A percentile compares a stretch with the other conserved stretches of the same genome.
Conservation (phyloP, 2,797 vertebrate genomes). For the Platalea minor region DNA sequence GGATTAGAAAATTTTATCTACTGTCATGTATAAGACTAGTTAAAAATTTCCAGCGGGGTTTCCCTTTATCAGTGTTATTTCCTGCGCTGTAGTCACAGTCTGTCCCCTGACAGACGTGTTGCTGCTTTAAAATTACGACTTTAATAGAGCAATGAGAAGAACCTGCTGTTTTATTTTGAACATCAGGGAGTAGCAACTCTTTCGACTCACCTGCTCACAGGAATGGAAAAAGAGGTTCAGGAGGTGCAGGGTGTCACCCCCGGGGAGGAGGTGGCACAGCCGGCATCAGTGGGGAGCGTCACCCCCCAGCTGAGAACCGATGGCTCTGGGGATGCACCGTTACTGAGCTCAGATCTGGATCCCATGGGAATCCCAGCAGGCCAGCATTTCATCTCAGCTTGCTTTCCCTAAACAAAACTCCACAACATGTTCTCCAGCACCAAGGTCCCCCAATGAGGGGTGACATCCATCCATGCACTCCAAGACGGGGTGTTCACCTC, state of each 20-base stretch:
- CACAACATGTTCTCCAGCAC: fast-evolving
- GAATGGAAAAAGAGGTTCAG: not conserved
- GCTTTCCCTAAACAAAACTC: not conserved
- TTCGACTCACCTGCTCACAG: not conserved
- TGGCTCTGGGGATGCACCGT: not conserved
- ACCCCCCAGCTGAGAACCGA: fast-evolving
- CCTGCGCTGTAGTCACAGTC: not conserved
- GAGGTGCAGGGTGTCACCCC: not conserved
- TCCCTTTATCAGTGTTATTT: slow-evolving; percentile 26
- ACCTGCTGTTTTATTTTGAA: not conserved
- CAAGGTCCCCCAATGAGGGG: fast-evolving
- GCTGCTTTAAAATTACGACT: slow-evolving; percentile 24
- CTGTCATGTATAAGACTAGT: not conserved
- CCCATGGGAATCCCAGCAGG: not conserved
- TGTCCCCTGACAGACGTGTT: not conserved
- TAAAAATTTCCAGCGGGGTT: slow-evolving; percentile 10
- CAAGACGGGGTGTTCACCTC: not conserved
- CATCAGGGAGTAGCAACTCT: not conserved
- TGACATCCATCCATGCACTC: not conserved
- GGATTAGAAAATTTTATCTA: slow-evolving; percentile 22
- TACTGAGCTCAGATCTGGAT: not conserved
- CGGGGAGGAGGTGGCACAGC: not conserved
- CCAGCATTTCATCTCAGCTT: not conserved
- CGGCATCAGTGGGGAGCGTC: not conserved
- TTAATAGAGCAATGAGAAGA: not conserved